Evolutionary conservation across 2,888 invertebrate genomes (phyloP).

Genomic region (Phortica magna): DNA sequence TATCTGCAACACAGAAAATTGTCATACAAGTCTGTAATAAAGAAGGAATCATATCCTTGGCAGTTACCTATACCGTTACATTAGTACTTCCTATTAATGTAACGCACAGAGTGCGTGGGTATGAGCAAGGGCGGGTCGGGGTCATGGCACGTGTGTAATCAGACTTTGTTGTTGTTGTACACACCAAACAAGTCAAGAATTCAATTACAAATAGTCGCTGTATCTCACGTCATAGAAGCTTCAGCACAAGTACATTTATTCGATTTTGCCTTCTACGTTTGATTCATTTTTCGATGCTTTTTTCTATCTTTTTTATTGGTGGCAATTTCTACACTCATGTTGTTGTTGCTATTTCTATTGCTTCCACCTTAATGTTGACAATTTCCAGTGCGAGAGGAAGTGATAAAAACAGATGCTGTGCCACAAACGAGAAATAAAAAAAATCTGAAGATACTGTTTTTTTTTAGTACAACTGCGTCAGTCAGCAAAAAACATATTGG

Average conservation of each 20-base stretch:
- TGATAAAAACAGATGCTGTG: background rate
- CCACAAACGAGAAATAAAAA: background rate
- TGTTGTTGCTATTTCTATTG: constrained; percentile 49
- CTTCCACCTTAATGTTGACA: constrained; percentile 68
- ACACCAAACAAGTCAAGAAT: constrained; percentile 56
- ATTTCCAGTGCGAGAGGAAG: constrained; percentile 62
- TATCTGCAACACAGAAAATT: background rate
- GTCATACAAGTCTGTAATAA: background rate
- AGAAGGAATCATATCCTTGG: constrained; percentile 29
- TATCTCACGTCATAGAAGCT: background rate
- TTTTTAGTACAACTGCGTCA: too few species aligned
- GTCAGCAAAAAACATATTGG: too few species aligned
- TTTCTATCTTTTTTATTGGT: background rate
- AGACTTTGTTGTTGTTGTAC: constrained; percentile 28
- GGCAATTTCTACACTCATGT: background rate
- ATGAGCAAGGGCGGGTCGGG: background rate
- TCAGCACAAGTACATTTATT: background rate
- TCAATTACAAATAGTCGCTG: constrained; percentile 59
- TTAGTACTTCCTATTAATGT: constrained; percentile 67
- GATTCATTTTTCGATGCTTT: background rate
- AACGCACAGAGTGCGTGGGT: background rate
- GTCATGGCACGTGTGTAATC: constrained; percentile 14
- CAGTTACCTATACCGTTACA: constrained; percentile 34
- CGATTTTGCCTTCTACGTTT: background rate
- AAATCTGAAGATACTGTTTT: background rate